Conservation (phyloP, 2,113 vertebrate species). For the Clinocottus analis region DNA sequence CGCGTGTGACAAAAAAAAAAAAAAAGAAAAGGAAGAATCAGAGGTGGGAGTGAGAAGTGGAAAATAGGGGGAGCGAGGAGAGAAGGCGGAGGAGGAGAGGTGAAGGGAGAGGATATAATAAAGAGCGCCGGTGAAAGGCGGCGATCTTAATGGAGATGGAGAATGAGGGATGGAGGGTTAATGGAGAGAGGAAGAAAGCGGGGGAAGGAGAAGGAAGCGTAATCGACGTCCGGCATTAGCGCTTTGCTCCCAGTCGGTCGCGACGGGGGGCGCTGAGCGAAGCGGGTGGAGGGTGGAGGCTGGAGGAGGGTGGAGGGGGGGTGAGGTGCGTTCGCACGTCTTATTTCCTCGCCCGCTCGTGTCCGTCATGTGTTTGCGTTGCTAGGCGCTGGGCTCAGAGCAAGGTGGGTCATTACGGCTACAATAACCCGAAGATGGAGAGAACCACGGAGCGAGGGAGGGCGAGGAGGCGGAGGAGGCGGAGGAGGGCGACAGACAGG, state of each 20-base stretch:
- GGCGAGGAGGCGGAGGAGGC: slow-evolving; percentile 39
- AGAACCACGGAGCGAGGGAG: slow-evolving; percentile 57
- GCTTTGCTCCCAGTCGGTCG: slow-evolving; percentile 53
- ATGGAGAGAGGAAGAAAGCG: slow-evolving; percentile 66
- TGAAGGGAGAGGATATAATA: slow-evolving; percentile 58
- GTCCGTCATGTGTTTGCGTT: slow-evolving; percentile 29
- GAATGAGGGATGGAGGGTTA: slow-evolving; percentile 68
- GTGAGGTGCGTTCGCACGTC: slow-evolving; percentile 44
- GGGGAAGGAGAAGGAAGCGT: slow-evolving; percentile 50
- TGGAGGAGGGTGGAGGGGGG: background rate
- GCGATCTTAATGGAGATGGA: slow-evolving; percentile 70
- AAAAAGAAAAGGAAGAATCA: slow-evolving; percentile 21
- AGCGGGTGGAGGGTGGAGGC: slow-evolving; percentile 1
- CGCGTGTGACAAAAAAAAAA: slow-evolving; percentile 24
- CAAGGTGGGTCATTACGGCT: slow-evolving; percentile 73
- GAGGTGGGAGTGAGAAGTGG: background rate
- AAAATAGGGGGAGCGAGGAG: slow-evolving; percentile 19
- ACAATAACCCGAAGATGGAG: slow-evolving; percentile 68
- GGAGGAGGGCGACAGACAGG: slow-evolving; percentile 31
- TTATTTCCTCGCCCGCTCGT: slow-evolving; percentile 19
- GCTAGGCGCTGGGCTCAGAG: slow-evolving; percentile 57
- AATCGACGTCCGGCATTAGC: slow-evolving; percentile 67
- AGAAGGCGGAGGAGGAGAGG: slow-evolving; percentile 23
- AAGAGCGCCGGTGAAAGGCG: slow-evolving; percentile 63
- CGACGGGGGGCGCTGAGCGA: slow-evolving; percentile 44